Base-by-base conservation (phyloP, 2,113 vertebrate species). In the Arvicanthis niloticus region DNA sequence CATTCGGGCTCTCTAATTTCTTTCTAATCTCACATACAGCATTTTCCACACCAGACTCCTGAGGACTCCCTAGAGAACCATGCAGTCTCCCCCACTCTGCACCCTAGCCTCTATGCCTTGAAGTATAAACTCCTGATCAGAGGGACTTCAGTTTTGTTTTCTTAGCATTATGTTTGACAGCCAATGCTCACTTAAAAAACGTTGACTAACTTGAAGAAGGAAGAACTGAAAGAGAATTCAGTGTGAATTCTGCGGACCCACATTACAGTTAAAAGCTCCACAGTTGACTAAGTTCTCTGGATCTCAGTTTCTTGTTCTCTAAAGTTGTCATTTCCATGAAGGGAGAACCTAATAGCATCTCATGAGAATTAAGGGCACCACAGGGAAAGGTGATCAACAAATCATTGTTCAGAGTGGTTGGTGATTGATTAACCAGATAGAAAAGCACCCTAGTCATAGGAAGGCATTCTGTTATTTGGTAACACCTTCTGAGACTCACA, bases 281-380 rank as follows among this genome's bases (percentile, higher is more conserved):
- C 53, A 95, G 84, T 91, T 97, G 94, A 95, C 94, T 94, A 95
- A 96, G 48, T 92, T 96, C 56, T 96, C 78, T 93, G 89, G 91
- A 88, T 97, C 94, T 98, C 93, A 84, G 97, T 97, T 97, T 97
- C 96, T 96, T 97, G 93, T 97, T 98, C 97, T 96, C 95, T 97
- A 97, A 98, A 97, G 87, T 65, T 51, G 31, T 89, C 76, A 93
- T 91, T 93, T 96, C 93, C 96, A 68, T 84, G 91, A 89, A 93
- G 75, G 51, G 85, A 58, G 62, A 42, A 12, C 34, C 65, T 86
- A n/a, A 51, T 45, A 65, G 42, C 88, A 81, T 94, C 87, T 93
- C 68, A 22, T 78, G 68, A 96, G 81, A 95, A 68, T 89, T 78
- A 65, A 91, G 53, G 51, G 76, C 34, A 45, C 51, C 15, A 19